Percentiles rank a stretch among this genome's conserved stretches.
Conservation (phyloP, 37 sponge, comb jelly and placozoan species). For the Agelas oroides region DNA sequence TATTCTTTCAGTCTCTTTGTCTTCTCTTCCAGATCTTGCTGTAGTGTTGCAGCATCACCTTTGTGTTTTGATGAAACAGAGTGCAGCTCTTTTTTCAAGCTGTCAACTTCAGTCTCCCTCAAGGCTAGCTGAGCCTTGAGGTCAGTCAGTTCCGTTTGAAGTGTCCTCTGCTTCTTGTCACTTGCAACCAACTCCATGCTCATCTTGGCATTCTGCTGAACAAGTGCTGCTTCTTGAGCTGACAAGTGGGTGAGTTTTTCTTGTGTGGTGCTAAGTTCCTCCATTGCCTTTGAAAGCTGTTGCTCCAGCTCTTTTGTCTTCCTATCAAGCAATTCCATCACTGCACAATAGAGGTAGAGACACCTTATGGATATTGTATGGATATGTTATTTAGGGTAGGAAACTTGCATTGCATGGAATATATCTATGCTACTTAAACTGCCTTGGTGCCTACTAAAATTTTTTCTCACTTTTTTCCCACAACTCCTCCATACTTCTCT, state of each 20-base stretch:
- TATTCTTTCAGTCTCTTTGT: constrained; percentile 50
- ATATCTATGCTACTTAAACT: neutral
- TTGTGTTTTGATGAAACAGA: neutral
- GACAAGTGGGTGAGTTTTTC: constrained; percentile 11
- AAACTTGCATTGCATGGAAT: neutral
- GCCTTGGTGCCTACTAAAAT: no score
- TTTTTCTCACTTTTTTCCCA: constrained; percentile 72
- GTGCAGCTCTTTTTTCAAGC: neutral
- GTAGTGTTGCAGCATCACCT: constrained; percentile 13
- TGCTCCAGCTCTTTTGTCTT: constrained; percentile 14
- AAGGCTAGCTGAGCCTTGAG: neutral
- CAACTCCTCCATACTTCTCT: constrained; percentile 40
- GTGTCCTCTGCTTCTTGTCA: constrained; percentile 26
- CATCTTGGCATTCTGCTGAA: constrained; percentile 46
- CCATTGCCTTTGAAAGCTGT: neutral
- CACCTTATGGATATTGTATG: neutral
- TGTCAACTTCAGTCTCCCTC: neutral
- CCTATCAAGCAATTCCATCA: constrained; percentile 43
- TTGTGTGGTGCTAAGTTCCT: constrained; percentile 14
- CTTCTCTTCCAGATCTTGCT: constrained; percentile 40
- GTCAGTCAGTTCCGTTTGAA: neutral
- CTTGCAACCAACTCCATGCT: constrained; percentile 29
- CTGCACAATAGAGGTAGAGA: constrained; percentile 3
- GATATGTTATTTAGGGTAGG: no score
- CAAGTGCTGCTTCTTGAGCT: constrained; percentile 40